phyloP scores from a whole-genome alignment of 2,797 vertebrate species.

The Molossus molossus region DNA sequence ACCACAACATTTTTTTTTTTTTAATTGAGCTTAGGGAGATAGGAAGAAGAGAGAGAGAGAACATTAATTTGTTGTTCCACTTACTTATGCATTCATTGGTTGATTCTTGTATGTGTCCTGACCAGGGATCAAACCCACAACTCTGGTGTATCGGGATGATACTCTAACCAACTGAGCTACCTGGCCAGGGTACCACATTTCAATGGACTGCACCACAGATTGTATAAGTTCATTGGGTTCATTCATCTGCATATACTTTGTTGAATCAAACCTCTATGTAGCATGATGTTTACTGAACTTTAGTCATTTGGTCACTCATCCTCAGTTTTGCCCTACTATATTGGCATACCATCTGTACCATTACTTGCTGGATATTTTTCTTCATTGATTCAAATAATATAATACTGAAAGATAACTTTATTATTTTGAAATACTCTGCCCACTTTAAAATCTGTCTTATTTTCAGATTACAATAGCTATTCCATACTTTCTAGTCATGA shows the following conservation, averaged over 20 bases:
- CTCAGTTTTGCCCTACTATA: neutral
- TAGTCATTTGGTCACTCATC: neutral
- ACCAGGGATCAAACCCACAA: no score
- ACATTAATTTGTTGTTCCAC: neutral
- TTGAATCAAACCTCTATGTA: neutral
- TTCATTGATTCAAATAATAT: neutral
- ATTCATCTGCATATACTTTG: neutral
- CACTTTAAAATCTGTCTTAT: neutral
- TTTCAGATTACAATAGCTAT: neutral
- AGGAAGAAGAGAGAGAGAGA: neutral
- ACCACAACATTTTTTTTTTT: neutral
- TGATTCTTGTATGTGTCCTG: no score
- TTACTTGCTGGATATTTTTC: constrained; percentile 27
- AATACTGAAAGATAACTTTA: neutral
- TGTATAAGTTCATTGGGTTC: neutral
- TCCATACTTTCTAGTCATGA: neutral
- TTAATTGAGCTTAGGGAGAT: neutral
- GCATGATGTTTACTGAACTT: neutral
- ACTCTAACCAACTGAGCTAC: no score
- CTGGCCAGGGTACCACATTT: neutral
- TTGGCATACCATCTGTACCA: neutral
- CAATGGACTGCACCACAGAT: no score
- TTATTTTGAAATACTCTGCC: neutral
- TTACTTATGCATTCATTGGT: neutral
- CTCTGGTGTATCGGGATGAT: no score